Evolutionary conservation across 2,888 invertebrate species (phyloP).

Genomic region (Pilophorus perplexus): DNA sequence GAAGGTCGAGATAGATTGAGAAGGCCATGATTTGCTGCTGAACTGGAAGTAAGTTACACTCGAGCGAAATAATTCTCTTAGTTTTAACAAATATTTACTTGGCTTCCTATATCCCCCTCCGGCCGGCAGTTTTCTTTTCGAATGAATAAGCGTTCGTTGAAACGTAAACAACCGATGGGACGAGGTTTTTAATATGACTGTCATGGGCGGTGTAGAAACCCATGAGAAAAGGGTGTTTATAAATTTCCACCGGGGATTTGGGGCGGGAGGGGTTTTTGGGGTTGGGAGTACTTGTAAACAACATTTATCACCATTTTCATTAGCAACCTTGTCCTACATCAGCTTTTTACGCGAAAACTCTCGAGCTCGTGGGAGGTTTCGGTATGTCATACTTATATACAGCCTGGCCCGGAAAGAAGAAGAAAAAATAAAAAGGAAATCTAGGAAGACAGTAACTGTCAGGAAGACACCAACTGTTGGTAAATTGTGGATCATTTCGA

Average conservation of each 20-base stretch:
- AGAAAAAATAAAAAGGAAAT: too few species aligned
- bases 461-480: too few species aligned
- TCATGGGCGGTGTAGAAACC: constrained; percentile 6
- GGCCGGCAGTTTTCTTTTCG: constrained; percentile 1
- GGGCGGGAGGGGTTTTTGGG: background rate
- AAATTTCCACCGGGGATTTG: background rate
- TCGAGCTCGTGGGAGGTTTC: too few species aligned
- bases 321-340: background rate
- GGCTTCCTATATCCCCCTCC: background rate
- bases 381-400: too few species aligned
- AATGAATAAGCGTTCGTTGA: constrained; percentile 23
- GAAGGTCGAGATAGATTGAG: too few species aligned
- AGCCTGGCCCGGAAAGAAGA: too few species aligned
- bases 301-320: background rate
- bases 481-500: too few species aligned
- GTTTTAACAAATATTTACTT: constrained; percentile 29
- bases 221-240: constrained; percentile 22
- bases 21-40: constrained; percentile 9
- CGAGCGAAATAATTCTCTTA: constrained; percentile 8
- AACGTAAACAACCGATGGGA: constrained; percentile 24
- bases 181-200: constrained; percentile 13
- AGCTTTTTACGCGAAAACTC: too few species aligned
- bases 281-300: background rate
- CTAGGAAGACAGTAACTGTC: too few species aligned
- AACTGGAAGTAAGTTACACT: constrained; percentile 13